A percentile compares a stretch with the other conserved stretches of the same genome.
These are phyloP conservation scores for Osmerus eperlanus DNA, from an alignment of 2,113 vertebrate genomes.

Conservation along the genomic window DNA sequence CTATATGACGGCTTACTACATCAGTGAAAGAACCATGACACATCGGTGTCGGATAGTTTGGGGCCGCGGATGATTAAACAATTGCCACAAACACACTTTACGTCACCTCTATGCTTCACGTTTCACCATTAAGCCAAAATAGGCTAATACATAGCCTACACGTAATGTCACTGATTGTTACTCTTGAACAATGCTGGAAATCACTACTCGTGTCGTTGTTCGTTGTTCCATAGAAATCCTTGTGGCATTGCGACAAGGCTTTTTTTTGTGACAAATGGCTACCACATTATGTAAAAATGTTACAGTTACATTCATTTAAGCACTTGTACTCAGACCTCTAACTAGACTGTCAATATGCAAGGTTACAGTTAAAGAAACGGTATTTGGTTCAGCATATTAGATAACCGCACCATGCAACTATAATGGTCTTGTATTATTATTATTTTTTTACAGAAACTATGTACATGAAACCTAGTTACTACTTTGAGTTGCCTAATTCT, in stretches of 20 bases:
- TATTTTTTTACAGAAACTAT: slow-evolving; percentile 33
- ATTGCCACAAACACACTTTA: too few relatives aligned
- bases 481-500: slow-evolving; percentile 37
- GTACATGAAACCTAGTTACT: slow-evolving; percentile 48
- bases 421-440: slow-evolving; percentile 7
- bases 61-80: too few relatives aligned
- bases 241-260: slow-evolving; percentile 35
- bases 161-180: not conserved
- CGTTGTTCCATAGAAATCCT: not conserved
- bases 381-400: slow-evolving; percentile 65
- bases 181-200: not conserved
- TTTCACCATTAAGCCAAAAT: too few relatives aligned
- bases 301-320: slow-evolving; percentile 54
- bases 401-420: slow-evolving; percentile 56
- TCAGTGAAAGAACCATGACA: slow-evolving; percentile 32
- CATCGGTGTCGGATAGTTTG: not conserved
- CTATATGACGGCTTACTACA: slow-evolving; percentile 6
- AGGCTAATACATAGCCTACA: not conserved
- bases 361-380: slow-evolving; percentile 42
- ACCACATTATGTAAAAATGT: slow-evolving; percentile 23
- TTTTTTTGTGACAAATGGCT: slow-evolving; percentile 22
- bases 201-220: not conserved
- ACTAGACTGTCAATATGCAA: slow-evolving; percentile 50
- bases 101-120: too few relatives aligned
- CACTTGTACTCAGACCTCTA: slow-evolving; percentile 47